Evolutionary conservation across 1,140 invertebrate genomes (phyloP).

Genomic region (Ips nitidus): DNA sequence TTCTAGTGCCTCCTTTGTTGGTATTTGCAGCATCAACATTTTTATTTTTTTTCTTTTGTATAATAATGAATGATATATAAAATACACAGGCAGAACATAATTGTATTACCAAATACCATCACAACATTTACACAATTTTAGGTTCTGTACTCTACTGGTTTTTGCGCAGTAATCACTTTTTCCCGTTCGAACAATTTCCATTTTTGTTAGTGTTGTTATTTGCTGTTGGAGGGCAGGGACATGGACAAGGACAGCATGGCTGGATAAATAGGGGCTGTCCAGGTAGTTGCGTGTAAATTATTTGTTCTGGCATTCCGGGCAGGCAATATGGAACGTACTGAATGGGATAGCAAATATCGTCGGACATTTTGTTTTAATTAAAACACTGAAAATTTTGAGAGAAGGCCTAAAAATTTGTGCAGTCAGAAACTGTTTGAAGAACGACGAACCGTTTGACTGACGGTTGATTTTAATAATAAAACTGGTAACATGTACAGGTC

Average conservation of each 20-base stretch:
- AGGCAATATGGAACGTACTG: conserved; percentile 30
- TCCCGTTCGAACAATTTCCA: background rate
- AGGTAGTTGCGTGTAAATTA: conserved; percentile 28
- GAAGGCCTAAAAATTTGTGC: too few relatives aligned
- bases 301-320: conserved; percentile 29
- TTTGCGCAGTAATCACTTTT: background rate
- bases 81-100: too few relatives aligned
- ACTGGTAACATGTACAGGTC: too few relatives aligned
- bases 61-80: too few relatives aligned
- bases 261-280: conserved; percentile 25
- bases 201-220: background rate
- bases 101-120: background rate
- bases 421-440: too few relatives aligned
- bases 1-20: too few relatives aligned
- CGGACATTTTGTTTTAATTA: conserved; percentile 11
- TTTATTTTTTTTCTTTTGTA: too few relatives aligned
- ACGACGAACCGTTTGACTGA: too few relatives aligned
- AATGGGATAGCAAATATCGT: conserved; percentile 28
- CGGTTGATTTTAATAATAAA: too few relatives aligned
- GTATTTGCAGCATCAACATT: too few relatives aligned
- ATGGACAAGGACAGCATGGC: background rate
- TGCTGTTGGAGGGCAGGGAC: background rate
- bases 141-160: background rate
- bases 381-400: background rate
- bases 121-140: background rate